Conservation (phyloP, 2,797 vertebrate species). For the Geotrypetes seraphini region DNA sequence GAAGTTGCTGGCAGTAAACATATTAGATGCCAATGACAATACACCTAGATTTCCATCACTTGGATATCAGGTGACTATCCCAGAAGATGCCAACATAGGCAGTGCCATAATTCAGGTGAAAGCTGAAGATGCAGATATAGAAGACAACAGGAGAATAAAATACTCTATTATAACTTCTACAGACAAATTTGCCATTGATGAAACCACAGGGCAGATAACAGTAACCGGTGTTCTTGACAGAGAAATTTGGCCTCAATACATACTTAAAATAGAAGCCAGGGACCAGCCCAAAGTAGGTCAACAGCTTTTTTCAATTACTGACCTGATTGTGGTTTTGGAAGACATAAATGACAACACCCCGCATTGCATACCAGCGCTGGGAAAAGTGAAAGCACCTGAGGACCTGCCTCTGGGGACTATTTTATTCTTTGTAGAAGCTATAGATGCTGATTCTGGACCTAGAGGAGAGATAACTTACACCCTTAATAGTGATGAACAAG, state of each 20-base stretch:
- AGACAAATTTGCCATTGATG: slow-evolving; percentile 71
- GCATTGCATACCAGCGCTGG: slow-evolving; percentile 66
- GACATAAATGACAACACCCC: slow-evolving; percentile 89
- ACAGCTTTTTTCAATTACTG: slow-evolving; percentile 62
- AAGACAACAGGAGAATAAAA: slow-evolving; percentile 61
- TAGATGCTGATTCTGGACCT: slow-evolving; percentile 72
- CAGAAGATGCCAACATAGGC: slow-evolving; percentile 68
- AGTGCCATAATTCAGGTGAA: slow-evolving; percentile 64
- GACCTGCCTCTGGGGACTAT: slow-evolving; percentile 75
- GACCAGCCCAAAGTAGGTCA: slow-evolving; percentile 69
- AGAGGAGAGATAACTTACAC: slow-evolving; percentile 76
- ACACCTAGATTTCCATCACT: slow-evolving; percentile 73
- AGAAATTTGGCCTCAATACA: slow-evolving; percentile 63
- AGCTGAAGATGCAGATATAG: slow-evolving; percentile 68
- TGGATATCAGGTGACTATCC: slow-evolving; percentile 65
- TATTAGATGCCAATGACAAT: slow-evolving; percentile 85
- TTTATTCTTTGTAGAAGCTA: slow-evolving; percentile 79
- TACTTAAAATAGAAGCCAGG: slow-evolving; percentile 74
- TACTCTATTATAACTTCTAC: slow-evolving; percentile 73
- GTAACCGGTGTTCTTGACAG: slow-evolving; percentile 71
- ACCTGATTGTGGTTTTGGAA: slow-evolving; percentile 71
- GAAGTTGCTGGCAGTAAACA: slow-evolving; percentile 79
- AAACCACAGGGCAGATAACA: slow-evolving; percentile 69
- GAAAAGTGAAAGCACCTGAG: slow-evolving; percentile 77
- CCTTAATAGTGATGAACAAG: slow-evolving; percentile 63